A percentile compares a stretch with the other conserved stretches of the same genome.
Conservation (phyloP, 2,888 invertebrate genomes). For the Didymodactylos carnosus region DNA sequence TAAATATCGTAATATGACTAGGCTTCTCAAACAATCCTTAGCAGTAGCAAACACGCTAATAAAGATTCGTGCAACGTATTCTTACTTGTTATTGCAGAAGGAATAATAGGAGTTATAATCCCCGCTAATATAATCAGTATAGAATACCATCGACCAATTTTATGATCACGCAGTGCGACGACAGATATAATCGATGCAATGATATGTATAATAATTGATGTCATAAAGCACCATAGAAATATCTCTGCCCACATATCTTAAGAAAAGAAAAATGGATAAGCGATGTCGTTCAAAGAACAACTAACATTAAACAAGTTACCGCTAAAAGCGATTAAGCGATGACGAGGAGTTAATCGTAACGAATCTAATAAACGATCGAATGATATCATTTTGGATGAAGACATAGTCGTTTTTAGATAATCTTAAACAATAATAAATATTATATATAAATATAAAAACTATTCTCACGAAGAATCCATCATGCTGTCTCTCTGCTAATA, state of each 20-base stretch:
- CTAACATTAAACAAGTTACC: neutral
- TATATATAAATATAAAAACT: too few relatives aligned
- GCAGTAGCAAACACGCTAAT: too few relatives aligned
- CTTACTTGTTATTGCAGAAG: neutral
- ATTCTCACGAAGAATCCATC: too few relatives aligned
- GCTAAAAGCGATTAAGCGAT: neutral
- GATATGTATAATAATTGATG: neutral
- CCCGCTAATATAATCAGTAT: neutral
- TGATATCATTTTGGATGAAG: too few relatives aligned
- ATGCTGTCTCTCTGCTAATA: too few relatives aligned
- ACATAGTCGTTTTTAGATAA: too few relatives aligned
- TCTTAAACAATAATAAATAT: too few relatives aligned
- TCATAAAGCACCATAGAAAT: neutral
- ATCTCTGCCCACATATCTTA: neutral
- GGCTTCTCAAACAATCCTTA: too few relatives aligned
- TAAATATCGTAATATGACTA: too few relatives aligned
- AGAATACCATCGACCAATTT: neutral
- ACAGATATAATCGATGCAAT: neutral
- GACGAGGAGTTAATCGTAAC: neutral
- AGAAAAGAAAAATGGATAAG: neutral
- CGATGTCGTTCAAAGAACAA: neutral
- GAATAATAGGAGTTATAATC: neutral
- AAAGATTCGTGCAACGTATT: too few relatives aligned
- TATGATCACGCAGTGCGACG: neutral
- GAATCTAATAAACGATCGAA: neutral